phyloP scores from a whole-genome alignment of 2,113 vertebrate genomes.

The Dasyornis broadbenti region DNA sequence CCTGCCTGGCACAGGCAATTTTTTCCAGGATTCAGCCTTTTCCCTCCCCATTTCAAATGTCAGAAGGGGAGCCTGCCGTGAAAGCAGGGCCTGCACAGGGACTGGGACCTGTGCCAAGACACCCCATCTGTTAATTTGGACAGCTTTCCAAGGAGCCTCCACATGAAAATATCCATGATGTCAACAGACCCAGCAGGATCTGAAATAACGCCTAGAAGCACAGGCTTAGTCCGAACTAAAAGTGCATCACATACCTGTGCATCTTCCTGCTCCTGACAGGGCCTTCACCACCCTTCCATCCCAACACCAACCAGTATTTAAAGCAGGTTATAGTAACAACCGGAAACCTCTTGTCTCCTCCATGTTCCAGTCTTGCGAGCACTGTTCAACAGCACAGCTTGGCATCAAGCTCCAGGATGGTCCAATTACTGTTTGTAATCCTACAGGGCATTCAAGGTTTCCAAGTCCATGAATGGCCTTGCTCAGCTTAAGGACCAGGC shows the following conservation, averaged over 20 bases:
- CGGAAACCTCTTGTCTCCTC: not conserved
- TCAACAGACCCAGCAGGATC: not conserved
- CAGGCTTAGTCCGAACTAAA: not conserved
- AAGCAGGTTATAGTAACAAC: not conserved
- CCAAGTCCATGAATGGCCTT: not conserved
- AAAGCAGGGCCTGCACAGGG: not conserved
- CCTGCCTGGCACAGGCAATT: not conserved
- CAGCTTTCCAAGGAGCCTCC: not conserved
- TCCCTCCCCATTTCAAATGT: not conserved
- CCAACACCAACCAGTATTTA: not conserved
- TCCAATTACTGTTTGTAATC: not conserved
- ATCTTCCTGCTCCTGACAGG: not conserved
- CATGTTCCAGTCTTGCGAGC: fast-evolving
- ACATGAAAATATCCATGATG: not conserved
- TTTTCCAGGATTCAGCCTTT: not conserved
- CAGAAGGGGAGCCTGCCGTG: not conserved
- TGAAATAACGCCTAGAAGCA: not conserved
- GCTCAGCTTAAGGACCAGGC: not conserved
- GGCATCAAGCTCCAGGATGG: not conserved
- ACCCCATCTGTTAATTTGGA: not conserved
- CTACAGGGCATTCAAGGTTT: not conserved
- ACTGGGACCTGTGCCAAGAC: not conserved
- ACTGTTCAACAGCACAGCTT: not conserved
- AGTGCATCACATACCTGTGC: fast-evolving
- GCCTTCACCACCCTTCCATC: not conserved